phyloP scores from a whole-genome alignment of 1,140 invertebrate genomes.

The Batillaria attramentaria region DNA sequence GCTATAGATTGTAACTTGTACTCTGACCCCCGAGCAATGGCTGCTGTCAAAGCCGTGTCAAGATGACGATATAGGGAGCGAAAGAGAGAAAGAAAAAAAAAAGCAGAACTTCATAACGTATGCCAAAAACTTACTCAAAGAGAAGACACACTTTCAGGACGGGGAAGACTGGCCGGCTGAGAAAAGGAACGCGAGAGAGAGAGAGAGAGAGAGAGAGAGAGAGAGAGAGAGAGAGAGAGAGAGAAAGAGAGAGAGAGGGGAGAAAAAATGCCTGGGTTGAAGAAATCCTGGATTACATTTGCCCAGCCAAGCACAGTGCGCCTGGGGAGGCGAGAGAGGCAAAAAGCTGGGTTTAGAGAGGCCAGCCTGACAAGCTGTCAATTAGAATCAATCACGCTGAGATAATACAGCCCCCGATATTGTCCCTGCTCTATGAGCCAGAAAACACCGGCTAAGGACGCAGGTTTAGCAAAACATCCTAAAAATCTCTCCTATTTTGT shows the following conservation, averaged over 20 bases:
- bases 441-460: slow-evolving; percentile 19
- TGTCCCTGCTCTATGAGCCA: slow-evolving; percentile 24
- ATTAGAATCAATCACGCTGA: slow-evolving; percentile 39
- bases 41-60: not conserved
- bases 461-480: slow-evolving; percentile 30
- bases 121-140: not conserved
- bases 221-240: not conserved
- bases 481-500: slow-evolving; percentile 28
- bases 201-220: not conserved
- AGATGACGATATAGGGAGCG: not conserved
- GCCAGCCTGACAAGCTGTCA: slow-evolving; percentile 31
- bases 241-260: not conserved
- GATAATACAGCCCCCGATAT: slow-evolving; percentile 36
- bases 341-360: slow-evolving; percentile 28
- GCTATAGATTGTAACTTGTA: too few relatives aligned
- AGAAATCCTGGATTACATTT: slow-evolving; percentile 21
- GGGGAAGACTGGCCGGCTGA: not conserved
- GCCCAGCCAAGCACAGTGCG: not conserved
- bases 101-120: not conserved
- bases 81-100: not conserved
- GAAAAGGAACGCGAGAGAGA: too few relatives aligned
- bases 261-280: not conserved
- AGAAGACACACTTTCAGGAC: not conserved
- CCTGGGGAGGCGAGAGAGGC: slow-evolving; percentile 1
- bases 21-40: not conserved